A percentile compares a stretch with the other conserved stretches of the same genome.
Evolutionary conservation across 2,113 vertebrate genomes (phyloP).

Genomic region (Odocoileus hemionus): DNA sequence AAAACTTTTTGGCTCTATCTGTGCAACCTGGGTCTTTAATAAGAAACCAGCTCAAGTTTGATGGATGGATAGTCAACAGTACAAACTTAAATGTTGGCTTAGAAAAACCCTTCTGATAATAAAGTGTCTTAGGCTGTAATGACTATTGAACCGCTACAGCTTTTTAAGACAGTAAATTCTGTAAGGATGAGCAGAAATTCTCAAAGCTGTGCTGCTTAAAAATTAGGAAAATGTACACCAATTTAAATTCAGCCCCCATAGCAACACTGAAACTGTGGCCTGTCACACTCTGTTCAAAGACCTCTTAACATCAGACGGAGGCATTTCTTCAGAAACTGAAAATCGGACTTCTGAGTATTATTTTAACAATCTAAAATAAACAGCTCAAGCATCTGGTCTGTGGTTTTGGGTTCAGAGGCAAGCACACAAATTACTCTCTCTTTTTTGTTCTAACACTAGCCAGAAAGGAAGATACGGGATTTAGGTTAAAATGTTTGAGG

Average conservation of each 20-base stretch:
- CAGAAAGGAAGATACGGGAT: neutral
- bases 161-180: conserved; percentile 12
- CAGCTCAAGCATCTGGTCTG: neutral
- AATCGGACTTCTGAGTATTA: neutral
- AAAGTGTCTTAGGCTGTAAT: neutral
- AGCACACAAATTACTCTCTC: neutral
- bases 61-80: neutral
- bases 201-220: neutral
- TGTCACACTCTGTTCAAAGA: neutral
- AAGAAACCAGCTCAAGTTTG: neutral
- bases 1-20: neutral
- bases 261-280: neutral
- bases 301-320: neutral
- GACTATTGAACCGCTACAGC: neutral
- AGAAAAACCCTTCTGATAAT: neutral
- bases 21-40: neutral
- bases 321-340: conserved; percentile 21
- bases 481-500: neutral
- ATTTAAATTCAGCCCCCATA: neutral
- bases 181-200: neutral
- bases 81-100: neutral
- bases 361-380: neutral
- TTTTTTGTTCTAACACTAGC: neutral
- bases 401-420: neutral
- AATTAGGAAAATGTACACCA: neutral